Evolutionary conservation across 2,797 vertebrate genomes (phyloP).

Genomic region (Sparidentex hasta): DNA sequence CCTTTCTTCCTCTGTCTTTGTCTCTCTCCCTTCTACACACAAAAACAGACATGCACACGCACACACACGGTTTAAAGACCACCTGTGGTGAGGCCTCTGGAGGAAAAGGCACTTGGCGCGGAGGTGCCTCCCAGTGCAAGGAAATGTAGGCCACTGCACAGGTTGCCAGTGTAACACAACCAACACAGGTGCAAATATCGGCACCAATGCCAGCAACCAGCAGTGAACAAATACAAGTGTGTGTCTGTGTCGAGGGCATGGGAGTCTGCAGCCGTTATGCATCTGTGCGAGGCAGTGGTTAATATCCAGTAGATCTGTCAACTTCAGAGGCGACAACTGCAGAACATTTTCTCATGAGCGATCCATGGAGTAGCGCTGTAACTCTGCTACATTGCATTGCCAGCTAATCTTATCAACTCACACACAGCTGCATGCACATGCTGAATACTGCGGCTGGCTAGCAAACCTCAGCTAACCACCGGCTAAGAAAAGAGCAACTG

Average conservation of each 20-base stretch:
- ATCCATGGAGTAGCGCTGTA: not conserved
- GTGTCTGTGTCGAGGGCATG: not conserved
- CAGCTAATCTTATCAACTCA: too few species aligned
- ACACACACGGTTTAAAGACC: slow-evolving; percentile 34
- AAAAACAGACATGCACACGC: slow-evolving; percentile 22
- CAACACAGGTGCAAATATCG: slow-evolving; percentile 9
- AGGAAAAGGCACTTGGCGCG: slow-evolving; percentile 52
- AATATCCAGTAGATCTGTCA: too few species aligned
- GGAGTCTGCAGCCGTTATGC: too few species aligned
- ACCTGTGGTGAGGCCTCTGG: slow-evolving; percentile 53
- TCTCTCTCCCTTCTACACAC: slow-evolving; percentile 12
- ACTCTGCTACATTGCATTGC: too few species aligned
- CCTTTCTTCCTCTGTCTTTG: not conserved
- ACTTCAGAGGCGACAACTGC: too few species aligned
- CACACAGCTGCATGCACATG: too few species aligned
- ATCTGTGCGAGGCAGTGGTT: too few species aligned
- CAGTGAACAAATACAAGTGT: not conserved
- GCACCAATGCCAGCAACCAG: not conserved
- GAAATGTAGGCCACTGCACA: slow-evolving; percentile 57
- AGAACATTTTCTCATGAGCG: too few species aligned
- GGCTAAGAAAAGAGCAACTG: too few species aligned
- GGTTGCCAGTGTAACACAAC: slow-evolving; percentile 19
- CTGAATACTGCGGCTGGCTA: too few species aligned
- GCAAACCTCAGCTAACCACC: too few species aligned
- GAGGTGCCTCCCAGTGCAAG: slow-evolving; percentile 14